Evolutionary conservation across 2,888 invertebrate genomes (phyloP), one percentile per base, ranked within the genome.

Genomic region (Drosophila tripunctata): DNA sequence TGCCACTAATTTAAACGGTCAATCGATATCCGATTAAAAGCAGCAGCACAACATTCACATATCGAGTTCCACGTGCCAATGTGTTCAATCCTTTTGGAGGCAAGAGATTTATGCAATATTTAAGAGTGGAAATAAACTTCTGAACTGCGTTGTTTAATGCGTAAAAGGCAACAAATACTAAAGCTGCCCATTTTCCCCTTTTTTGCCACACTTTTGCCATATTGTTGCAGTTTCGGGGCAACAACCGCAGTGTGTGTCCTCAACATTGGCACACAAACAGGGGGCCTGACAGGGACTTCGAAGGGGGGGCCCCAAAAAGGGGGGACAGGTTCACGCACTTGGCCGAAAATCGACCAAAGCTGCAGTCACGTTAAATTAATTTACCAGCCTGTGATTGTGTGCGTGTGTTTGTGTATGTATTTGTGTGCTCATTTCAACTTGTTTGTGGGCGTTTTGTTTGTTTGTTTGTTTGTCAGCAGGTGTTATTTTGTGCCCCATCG

Each of bases 281-380:
- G 38, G 21, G 55, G 27, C 8, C 10, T 27, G 10, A 2, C 27
- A 27, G 27, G 27, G 27, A n/a, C n/a, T n/a, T n/a, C n/a, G 27
- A 0, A 10, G 27, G 27, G 27, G 10, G 2, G n/a, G n/a, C n/a
- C 51, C 43, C 21, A 27, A 30, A 36, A 12, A 15, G 15, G 6
- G 33, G 12, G 12, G 33, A 15, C 24, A 12, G 41, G n/a, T 4
- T 30, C 58, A 65, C 73, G 75, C 78, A 67, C 81, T 74, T 87
- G 78, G 71, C 66, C 78, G 67, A 84, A 84, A 87, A 71, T 75
- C 85, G 85, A 75, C 82, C 76, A 76, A 74, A 74, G 80, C 79
- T 82, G 72, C 82, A 87, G 88, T 87, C 88, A 87, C 83, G 83
- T 84, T 87, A 84, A 84, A 84, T 84, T 84, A 84, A 84, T 84